A percentile compares a stretch with the other conserved stretches of the same genome.
Conservation (phyloP, 2,113 vertebrate genomes). For the Salvelinus sp. region DNA sequence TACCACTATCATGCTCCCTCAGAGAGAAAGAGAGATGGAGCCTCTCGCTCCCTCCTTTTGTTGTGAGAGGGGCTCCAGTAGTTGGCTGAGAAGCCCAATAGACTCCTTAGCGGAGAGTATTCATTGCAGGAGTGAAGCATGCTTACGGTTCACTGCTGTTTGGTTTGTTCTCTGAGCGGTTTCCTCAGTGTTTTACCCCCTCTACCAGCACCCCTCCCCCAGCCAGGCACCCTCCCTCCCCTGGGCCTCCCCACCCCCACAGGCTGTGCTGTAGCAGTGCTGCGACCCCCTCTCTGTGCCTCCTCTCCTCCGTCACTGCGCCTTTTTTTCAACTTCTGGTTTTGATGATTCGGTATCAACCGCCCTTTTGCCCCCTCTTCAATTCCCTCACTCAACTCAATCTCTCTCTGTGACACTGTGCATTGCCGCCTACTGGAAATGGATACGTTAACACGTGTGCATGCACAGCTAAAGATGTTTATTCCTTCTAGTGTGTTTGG, state of each 20-base stretch:
- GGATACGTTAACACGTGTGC: constrained; percentile 43
- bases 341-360: constrained; percentile 63
- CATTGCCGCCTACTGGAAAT: neutral
- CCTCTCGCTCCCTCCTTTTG: constrained; percentile 6
- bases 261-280: neutral
- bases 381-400: constrained; percentile 12
- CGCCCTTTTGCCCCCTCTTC: constrained; percentile 21
- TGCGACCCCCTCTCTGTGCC: constrained; percentile 41
- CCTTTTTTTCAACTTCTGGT: constrained; percentile 58
- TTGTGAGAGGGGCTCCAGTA: constrained; percentile 31
- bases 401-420: too few relatives aligned
- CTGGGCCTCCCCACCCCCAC: constrained; percentile 32
- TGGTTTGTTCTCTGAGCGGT: constrained; percentile 26
- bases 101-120: constrained; percentile 31
- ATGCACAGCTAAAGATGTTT: constrained; percentile 58
- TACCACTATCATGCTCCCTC: constrained; percentile 47
- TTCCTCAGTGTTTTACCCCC: neutral
- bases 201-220: neutral
- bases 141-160: constrained; percentile 56
- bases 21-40: constrained; percentile 6
- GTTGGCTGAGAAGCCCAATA: neutral
- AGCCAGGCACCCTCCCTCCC: constrained; percentile 12
- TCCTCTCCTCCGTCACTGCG: constrained; percentile 18
- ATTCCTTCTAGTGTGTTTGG: constrained; percentile 51
- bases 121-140: constrained; percentile 54